Evolutionary conservation across 2,113 vertebrate genomes (phyloP).

Genomic region (Zosterops lateralis): DNA sequence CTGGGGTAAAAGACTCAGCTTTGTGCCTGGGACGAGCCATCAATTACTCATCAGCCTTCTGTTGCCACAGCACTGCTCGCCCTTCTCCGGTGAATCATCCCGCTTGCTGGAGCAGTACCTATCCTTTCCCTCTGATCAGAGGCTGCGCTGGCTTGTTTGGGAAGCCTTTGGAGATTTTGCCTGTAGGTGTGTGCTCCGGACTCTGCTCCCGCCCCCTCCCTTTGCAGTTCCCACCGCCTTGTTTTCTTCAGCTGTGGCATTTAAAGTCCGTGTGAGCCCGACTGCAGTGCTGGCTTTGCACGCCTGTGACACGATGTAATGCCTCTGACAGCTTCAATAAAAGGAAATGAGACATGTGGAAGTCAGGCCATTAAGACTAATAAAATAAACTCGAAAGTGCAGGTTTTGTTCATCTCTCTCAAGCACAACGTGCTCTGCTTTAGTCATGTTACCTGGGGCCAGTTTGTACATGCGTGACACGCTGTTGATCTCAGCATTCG

Average conservation of each 20-base stretch:
- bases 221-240: conserved; percentile 3
- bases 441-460: background rate
- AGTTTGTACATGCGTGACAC: background rate
- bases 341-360: conserved; percentile 5
- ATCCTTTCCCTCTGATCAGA: background rate
- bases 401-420: background rate
- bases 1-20: background rate
- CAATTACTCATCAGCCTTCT: conserved; percentile 29
- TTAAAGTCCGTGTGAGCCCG: background rate
- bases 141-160: background rate
- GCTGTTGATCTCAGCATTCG: background rate
- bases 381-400: conserved; percentile 26
- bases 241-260: conserved; percentile 46
- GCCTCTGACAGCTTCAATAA: conserved; percentile 45
- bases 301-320: background rate
- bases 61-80: background rate
- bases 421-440: background rate
- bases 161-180: background rate
- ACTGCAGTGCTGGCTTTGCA: background rate
- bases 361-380: conserved; percentile 30
- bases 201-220: background rate
- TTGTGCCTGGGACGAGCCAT: background rate
- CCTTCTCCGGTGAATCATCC: conserved; percentile 19
- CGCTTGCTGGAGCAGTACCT: background rate
- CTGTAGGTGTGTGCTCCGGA: background rate